These are phyloP conservation scores for Peromyscus maniculatus DNA, from an alignment of 2,113 vertebrate species.

Conservation along the genomic window DNA sequence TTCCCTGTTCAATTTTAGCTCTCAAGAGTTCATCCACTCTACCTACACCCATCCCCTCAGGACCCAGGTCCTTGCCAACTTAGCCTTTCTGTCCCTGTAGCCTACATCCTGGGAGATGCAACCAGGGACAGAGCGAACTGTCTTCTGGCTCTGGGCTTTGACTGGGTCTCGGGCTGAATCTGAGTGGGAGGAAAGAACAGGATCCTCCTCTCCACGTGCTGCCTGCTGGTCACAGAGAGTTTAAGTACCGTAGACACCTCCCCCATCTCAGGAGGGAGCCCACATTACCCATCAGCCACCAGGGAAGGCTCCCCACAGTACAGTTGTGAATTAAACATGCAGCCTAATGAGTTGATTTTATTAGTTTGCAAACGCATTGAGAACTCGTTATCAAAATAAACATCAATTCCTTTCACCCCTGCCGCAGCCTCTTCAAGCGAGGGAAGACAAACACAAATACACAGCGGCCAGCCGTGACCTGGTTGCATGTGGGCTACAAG, in stretches of 20 bases:
- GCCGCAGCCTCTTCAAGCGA: constrained; percentile 56
- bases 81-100: neutral
- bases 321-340: constrained; percentile 86
- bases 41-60: rapidly evolving
- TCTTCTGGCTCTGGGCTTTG: neutral
- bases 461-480: neutral
- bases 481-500: constrained; percentile 14
- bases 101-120: neutral
- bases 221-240: neutral
- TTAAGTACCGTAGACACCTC: neutral
- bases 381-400: constrained; percentile 90
- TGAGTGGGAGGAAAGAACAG: neutral
- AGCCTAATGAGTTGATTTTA: constrained; percentile 90
- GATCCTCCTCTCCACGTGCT: rapidly evolving
- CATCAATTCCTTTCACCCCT: constrained; percentile 84
- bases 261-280: constrained; percentile 37
- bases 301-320: constrained; percentile 79
- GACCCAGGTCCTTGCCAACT: neutral
- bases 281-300: constrained; percentile 64
- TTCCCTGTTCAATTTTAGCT: neutral
- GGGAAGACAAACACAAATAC: neutral
- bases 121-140: rapidly evolving
- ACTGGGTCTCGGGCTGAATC: too few relatives aligned
- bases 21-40: neutral
- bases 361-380: constrained; percentile 87